Conservation (phyloP, 35 echinoderm and acorn worm genomes). For the Nesometra sesokonis region DNA sequence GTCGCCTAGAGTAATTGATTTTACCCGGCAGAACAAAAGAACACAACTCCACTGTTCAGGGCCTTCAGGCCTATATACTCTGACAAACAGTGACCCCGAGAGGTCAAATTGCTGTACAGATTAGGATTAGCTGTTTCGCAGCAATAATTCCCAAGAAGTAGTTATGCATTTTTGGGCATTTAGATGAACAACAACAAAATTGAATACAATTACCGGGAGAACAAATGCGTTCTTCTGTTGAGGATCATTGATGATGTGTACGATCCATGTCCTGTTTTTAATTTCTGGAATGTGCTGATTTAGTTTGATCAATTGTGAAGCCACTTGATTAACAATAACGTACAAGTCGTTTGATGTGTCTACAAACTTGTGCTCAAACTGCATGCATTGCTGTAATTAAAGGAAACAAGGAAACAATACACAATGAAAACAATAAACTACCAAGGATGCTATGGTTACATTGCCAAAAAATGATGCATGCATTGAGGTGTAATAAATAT, state of each 20-base stretch:
- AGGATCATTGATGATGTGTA: slow-evolving; percentile 59
- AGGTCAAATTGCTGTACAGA: no score
- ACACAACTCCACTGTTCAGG: background rate
- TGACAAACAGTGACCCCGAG: no score
- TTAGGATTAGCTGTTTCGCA: no score
- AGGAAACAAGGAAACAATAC: background rate
- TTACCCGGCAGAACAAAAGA: no score
- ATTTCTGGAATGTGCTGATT: slow-evolving; percentile 66
- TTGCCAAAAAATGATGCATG: no score
- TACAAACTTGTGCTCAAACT: background rate
- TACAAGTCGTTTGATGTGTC: slow-evolving; percentile 36
- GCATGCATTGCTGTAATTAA: background rate
- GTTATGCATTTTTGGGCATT: background rate
- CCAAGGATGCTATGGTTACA: no score
- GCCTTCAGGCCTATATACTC: no score
- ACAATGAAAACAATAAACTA: no score
- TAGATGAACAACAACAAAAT: background rate
- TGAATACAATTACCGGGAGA: slow-evolving; percentile 49
- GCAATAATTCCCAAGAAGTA: background rate
- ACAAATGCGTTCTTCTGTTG: slow-evolving; percentile 87
- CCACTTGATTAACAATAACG: slow-evolving; percentile 24
- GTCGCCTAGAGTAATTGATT: no score
- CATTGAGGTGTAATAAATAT: no score
- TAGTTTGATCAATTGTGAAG: slow-evolving; percentile 18
- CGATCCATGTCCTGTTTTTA: slow-evolving; percentile 50